Base-by-base conservation (phyloP, 2,888 invertebrate species). In the Coenonympha arcania region DNA sequence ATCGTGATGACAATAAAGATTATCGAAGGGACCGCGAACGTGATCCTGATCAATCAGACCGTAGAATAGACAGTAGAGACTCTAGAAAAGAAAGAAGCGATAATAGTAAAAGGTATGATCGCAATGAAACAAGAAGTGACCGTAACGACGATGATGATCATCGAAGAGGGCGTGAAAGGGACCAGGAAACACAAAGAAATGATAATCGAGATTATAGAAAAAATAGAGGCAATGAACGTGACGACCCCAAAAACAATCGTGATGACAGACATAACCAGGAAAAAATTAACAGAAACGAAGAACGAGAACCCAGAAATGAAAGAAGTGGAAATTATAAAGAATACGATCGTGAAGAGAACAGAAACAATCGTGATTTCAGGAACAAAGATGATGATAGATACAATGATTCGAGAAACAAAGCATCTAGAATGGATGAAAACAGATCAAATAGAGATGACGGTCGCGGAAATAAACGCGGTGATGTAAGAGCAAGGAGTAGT, bases 291-390 rank as follows among this genome's bases (percentile, higher is more conserved):
- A 61, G 26, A 34, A 41, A 55, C 28, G 42, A 37, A 26, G 55
- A 55, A 6, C 55, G 42, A 44, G 47, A 49, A 34, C 11, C 15
- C 47, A 50, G 28, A 22, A 52, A 43, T 13, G 45, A 51, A 34
- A 59, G 45, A 43, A 51, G 48, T 13, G 58, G 53, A 9, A 50
- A 51, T 22, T 16, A 44, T 11, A 50, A 54, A 11, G 37, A 22
- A 22, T 22, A 37, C 22, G 19, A 20, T 13, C 20, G 50, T 44
- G 41, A 31, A 19, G 15, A 44, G 19, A 41, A 4, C 22, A 39
- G 28, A 28, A 18, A 28, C 19, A 39, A 39, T 39, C 41, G 18
- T 8, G 41, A 28, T 11, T 4, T 1, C 18, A 28, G 28, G 28
- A 30, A 28, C 28, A 39, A n/a, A n/a, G n/a, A n/a, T 13, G 15